Evolutionary conservation across 2,888 invertebrate species (phyloP).

Genomic region (Nebria brevicollis): DNA sequence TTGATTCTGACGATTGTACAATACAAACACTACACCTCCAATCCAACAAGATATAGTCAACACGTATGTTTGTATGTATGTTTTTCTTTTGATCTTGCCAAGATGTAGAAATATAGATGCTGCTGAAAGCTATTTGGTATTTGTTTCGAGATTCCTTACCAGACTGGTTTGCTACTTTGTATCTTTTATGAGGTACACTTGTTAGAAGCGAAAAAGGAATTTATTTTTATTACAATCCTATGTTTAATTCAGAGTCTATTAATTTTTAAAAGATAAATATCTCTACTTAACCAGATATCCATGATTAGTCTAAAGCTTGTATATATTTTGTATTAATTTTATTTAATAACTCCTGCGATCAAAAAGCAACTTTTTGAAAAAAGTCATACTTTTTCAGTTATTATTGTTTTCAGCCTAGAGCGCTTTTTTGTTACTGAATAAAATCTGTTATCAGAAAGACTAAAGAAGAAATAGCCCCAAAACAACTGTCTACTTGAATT

Average conservation of each 20-base stretch:
- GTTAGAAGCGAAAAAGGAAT: conserved; percentile 31
- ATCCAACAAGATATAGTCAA: conserved; percentile 8
- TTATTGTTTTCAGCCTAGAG: too few species aligned
- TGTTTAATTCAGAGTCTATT: conserved; percentile 29
- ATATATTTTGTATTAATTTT: too few species aligned
- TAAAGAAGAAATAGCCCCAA: background rate
- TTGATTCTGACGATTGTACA: conserved; percentile 5
- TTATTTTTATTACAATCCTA: conserved; percentile 33
- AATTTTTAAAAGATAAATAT: too few species aligned
- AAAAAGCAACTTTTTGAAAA: background rate
- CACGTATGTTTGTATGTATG: background rate
- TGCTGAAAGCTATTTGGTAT: background rate
- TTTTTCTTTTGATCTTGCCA: background rate
- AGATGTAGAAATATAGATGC: background rate
- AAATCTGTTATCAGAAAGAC: too few species aligned
- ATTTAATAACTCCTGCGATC: too few species aligned
- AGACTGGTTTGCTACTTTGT: conserved; percentile 28
- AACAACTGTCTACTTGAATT: background rate
- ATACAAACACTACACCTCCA: conserved; percentile 6
- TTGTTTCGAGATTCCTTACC: conserved; percentile 5
- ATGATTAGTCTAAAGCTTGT: too few species aligned
- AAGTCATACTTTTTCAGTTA: background rate
- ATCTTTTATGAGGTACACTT: conserved; percentile 37
- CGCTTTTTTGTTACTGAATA: too few species aligned
- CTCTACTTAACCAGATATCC: too few species aligned